Percentiles rank a stretch among this genome's conserved stretches.
Conservation (phyloP, 2,113 vertebrate genomes). For the Stegastes partitus region DNA sequence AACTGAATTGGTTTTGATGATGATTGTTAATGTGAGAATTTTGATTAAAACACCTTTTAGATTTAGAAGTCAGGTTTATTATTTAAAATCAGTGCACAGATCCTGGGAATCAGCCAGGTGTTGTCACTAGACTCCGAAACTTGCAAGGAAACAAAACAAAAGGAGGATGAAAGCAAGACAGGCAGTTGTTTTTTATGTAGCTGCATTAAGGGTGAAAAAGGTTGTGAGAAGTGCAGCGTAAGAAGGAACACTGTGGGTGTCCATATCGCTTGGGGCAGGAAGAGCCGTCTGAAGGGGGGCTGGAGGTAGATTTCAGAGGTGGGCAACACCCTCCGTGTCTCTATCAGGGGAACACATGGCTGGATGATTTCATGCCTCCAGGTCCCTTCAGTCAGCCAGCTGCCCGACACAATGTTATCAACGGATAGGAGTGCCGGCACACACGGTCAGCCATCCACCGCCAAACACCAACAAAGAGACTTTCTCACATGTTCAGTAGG, state of each 20-base stretch:
- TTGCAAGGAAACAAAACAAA: slow-evolving; percentile 47
- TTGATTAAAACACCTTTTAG: no score
- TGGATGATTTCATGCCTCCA: slow-evolving; percentile 65
- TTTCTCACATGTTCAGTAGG: slow-evolving; percentile 62
- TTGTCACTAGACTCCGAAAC: neutral
- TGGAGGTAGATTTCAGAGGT: slow-evolving; percentile 53
- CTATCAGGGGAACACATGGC: slow-evolving; percentile 62
- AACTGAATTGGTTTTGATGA: no score
- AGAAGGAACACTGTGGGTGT: slow-evolving; percentile 13
- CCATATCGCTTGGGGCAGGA: slow-evolving; percentile 47
- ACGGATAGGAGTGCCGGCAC: slow-evolving; percentile 52
- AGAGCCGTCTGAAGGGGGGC: slow-evolving; percentile 45
- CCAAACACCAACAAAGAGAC: slow-evolving; percentile 24
- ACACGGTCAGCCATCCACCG: slow-evolving; percentile 55
- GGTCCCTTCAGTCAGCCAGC: slow-evolving; percentile 55
- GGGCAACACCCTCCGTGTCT: slow-evolving; percentile 61
- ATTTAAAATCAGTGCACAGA: no score
- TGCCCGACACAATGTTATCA: slow-evolving; percentile 84
- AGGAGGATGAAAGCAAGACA: slow-evolving; percentile 38
- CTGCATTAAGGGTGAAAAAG: slow-evolving; percentile 32
- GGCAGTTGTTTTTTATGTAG: slow-evolving; percentile 22
- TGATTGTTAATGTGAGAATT: neutral
- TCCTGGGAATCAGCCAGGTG: slow-evolving; percentile 19
- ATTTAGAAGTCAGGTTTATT: no score
- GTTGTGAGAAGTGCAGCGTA: slow-evolving; percentile 30